Conservation (phyloP, 1,140 invertebrate species). For the Drosophila sucinea region DNA sequence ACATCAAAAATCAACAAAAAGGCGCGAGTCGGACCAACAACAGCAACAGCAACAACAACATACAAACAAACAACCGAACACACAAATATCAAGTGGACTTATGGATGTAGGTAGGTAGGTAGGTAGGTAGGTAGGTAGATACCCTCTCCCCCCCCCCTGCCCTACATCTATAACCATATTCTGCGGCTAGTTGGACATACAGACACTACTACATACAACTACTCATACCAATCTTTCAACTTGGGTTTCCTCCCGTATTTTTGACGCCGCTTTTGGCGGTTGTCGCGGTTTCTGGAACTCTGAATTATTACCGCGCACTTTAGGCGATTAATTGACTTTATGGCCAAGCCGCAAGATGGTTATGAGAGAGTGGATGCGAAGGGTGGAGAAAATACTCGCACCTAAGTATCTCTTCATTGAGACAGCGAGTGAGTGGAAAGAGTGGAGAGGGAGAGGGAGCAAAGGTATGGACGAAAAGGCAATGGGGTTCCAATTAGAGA, state of each 20-base stretch:
- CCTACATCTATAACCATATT: constrained; percentile 26
- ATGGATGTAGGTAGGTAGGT: not conserved
- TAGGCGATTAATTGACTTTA: constrained; percentile 79
- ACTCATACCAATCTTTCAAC: constrained; percentile 1
- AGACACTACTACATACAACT: not conserved
- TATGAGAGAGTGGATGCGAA: not conserved
- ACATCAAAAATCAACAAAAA: constrained; percentile 79
- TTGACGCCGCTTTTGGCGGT: constrained; percentile 74
- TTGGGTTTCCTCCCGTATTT: constrained; percentile 42
- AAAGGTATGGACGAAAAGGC: constrained; percentile 6
- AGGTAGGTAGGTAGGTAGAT: not conserved
- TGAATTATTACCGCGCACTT: constrained; percentile 73
- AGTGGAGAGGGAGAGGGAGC: constrained; percentile 16
- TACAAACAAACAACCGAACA: not conserved
- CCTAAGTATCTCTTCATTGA: not conserved
- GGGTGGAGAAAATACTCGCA: not conserved
- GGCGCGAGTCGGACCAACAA: constrained; percentile 59
- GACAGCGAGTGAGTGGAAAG: not conserved
- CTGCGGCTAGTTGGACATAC: constrained; percentile 57
- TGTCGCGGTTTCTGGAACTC: constrained; percentile 69
- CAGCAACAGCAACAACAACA: constrained; percentile 23
- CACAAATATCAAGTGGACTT: constrained; percentile 26
- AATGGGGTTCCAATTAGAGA: constrained; percentile 73
- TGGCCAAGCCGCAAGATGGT: constrained; percentile 34
- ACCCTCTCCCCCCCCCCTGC: too few relatives aligned